phyloP scores from a whole-genome alignment of 1,140 invertebrate genomes.

The Radopholus similis region DNA sequence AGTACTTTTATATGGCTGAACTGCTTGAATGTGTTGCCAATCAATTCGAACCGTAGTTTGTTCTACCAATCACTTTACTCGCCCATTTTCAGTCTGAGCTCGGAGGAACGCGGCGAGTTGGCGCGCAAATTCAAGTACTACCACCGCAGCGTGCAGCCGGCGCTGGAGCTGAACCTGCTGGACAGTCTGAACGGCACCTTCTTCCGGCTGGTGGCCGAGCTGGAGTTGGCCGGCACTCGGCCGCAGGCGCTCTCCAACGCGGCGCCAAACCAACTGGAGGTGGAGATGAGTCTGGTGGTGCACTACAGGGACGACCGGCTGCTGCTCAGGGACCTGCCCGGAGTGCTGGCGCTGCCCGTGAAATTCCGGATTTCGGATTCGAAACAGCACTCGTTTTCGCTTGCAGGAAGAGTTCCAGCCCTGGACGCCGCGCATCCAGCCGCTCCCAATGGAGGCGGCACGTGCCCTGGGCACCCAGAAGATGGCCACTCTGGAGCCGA shows the following conservation, averaged over 20 bases:
- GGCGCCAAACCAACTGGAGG: background rate
- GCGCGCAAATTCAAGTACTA: slow-evolving; percentile 51
- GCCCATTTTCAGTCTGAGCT: slow-evolving; percentile 36
- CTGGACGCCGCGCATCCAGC: slow-evolving; percentile 21
- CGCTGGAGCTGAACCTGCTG: slow-evolving; percentile 39
- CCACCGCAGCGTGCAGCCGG: slow-evolving; percentile 35
- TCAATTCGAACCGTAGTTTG: too few species aligned
- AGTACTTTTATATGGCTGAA: too few species aligned
- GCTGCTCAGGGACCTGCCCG: slow-evolving; percentile 31
- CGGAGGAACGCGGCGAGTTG: slow-evolving; percentile 41
- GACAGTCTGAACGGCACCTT: slow-evolving; percentile 48
- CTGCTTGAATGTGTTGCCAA: too few species aligned
- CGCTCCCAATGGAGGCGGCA: background rate
- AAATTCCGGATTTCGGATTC: too few species aligned
- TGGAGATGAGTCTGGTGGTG: slow-evolving; percentile 29
- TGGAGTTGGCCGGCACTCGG: slow-evolving; percentile 4
- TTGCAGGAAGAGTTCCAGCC: slow-evolving; percentile 40
- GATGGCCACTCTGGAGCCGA: slow-evolving; percentile 34
- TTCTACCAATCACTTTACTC: too few species aligned
- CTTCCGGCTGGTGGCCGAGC: slow-evolving; percentile 22
- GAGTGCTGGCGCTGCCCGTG: slow-evolving; percentile 28
- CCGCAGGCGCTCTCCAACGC: slow-evolving; percentile 6
- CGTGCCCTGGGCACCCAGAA: slow-evolving; percentile 12
- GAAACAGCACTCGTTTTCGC: too few species aligned
- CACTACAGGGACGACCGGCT: slow-evolving; percentile 38